phyloP scores from a whole-genome alignment of 1,140 invertebrate species.

The Drosophila lacteicornis region DNA sequence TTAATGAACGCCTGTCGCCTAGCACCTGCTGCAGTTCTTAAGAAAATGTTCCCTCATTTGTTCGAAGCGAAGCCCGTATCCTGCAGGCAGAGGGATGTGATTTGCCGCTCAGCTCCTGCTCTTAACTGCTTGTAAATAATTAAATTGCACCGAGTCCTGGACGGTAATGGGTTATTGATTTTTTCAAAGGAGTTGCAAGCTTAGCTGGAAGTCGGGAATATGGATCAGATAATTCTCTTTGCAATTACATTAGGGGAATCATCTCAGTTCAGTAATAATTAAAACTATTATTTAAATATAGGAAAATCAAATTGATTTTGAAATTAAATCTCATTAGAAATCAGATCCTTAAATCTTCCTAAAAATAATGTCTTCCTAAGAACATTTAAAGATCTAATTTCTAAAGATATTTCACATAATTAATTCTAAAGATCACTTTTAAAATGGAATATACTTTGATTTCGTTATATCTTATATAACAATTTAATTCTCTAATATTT shows the following conservation, averaged over 20 bases:
- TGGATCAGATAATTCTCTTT: neutral
- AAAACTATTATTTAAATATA: too few species aligned
- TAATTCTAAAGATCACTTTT: too few species aligned
- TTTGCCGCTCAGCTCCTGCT: conserved; percentile 20
- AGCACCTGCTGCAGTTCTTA: conserved; percentile 74
- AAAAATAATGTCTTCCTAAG: too few species aligned
- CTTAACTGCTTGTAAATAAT: conserved; percentile 68
- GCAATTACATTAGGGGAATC: fast-evolving
- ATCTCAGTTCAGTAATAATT: neutral
- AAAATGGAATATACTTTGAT: too few species aligned
- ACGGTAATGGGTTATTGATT: conserved; percentile 59
- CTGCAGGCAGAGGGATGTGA: conserved; percentile 52
- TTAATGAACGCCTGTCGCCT: conserved; percentile 57
- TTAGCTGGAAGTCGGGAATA: neutral
- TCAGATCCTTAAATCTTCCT: neutral
- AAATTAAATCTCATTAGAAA: too few species aligned
- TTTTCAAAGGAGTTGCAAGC: conserved; percentile 22
- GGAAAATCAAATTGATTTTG: too few species aligned
- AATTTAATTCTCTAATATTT: neutral
- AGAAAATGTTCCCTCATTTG: conserved; percentile 58
- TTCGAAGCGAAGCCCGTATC: conserved; percentile 25
- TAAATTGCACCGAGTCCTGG: conserved; percentile 48
- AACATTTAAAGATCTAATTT: neutral
- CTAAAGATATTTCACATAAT: too few species aligned
- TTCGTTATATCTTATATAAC: too few species aligned